Percentiles rank a stretch among this genome's conserved stretches.
These are phyloP conservation scores for Dinothrombium tinctorium DNA, from an alignment of 1,140 invertebrate genomes.

Conservation along the genomic window DNA sequence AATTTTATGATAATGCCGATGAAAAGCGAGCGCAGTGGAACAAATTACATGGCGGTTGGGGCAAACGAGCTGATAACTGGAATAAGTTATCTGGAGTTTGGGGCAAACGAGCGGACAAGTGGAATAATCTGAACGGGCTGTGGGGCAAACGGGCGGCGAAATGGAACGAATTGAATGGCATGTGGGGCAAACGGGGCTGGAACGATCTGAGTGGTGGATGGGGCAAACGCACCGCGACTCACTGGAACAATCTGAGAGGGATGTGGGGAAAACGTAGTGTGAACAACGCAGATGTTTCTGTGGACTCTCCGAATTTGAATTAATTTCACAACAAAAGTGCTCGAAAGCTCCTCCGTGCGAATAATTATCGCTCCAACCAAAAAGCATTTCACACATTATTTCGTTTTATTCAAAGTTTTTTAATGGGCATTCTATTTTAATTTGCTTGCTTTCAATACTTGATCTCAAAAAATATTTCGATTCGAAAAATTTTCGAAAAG, in stretches of 20 bases:
- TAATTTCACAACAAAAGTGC: too few species aligned
- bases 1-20: not conserved
- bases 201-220: constrained; percentile 11
- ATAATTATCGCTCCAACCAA: too few species aligned
- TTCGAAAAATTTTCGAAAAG: too few species aligned
- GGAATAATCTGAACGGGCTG: constrained; percentile 19
- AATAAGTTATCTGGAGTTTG: constrained; percentile 8
- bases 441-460: too few species aligned
- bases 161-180: constrained; percentile 13
- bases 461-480: too few species aligned
- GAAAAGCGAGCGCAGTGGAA: constrained; percentile 6
- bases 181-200: constrained; percentile 15
- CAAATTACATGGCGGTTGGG: constrained; percentile 10
- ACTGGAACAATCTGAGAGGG: constrained; percentile 15
- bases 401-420: too few species aligned
- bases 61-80: constrained; percentile 8
- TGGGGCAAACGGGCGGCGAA: constrained; percentile 8
- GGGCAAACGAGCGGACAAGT: constrained; percentile 3
- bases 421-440: too few species aligned
- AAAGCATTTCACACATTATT: too few species aligned
- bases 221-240: constrained; percentile 8
- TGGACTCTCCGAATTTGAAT: too few species aligned
- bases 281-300: not conserved
- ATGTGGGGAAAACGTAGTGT: constrained; percentile 13
- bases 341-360: too few species aligned